These are phyloP conservation scores for Sminthopsis crassicaudata DNA, from an alignment of 2,113 vertebrate species.

Conservation along the genomic window DNA sequence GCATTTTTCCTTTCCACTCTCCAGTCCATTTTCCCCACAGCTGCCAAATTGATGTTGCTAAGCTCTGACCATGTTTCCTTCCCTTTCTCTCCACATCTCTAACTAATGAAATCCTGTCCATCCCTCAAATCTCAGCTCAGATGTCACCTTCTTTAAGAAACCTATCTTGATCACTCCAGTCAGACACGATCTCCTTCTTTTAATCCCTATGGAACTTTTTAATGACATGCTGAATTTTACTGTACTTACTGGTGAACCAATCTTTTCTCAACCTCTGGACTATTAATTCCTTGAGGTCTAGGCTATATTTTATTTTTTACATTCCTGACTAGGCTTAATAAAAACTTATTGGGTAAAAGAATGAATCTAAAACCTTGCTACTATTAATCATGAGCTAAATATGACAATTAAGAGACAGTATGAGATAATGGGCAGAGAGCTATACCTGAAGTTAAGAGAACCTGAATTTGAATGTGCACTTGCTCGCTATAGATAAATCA, in stretches of 20 bases:
- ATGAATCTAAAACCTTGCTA: too few species aligned
- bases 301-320: too few species aligned
- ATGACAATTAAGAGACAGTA: background rate
- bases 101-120: background rate
- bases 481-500: background rate
- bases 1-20: background rate
- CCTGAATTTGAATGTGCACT: background rate
- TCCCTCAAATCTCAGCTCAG: slow-evolving; percentile 37
- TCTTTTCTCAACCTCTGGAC: slow-evolving; percentile 16
- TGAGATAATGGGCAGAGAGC: background rate
- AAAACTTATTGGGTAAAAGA: too few species aligned
- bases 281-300: too few species aligned
- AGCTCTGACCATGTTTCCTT: background rate
- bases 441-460: background rate
- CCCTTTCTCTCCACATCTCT: background rate
- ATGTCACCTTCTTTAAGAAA: slow-evolving; percentile 3
- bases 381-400: background rate
- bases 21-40: background rate
- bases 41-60: background rate
- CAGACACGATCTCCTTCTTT: background rate
- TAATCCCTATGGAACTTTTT: slow-evolving; percentile 34
- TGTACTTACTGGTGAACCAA: background rate
- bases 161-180: slow-evolving; percentile 17
- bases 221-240: background rate
- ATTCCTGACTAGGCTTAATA: too few species aligned